These are phyloP conservation scores for Noctua comes DNA, from an alignment of 2,888 invertebrate genomes.

Conservation along the genomic window DNA sequence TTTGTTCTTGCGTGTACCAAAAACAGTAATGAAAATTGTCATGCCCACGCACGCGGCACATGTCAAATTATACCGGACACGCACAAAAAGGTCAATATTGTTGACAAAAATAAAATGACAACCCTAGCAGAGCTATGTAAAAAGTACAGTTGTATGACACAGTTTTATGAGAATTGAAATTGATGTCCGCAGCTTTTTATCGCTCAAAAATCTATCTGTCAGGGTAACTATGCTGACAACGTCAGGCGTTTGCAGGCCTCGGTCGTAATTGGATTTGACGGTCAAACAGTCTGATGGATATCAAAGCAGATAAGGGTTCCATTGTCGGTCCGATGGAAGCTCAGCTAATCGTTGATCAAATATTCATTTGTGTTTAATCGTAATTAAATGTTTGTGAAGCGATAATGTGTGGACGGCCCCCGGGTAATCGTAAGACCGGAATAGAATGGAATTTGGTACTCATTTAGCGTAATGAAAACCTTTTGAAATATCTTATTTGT, in stretches of 20 bases:
- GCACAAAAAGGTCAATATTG: constrained; percentile 29
- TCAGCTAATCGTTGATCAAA: constrained; percentile 42
- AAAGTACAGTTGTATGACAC: constrained; percentile 12
- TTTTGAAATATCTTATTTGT: background rate
- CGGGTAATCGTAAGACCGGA: background rate
- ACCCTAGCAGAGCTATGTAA: constrained; percentile 17
- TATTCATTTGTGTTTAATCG: constrained; percentile 36
- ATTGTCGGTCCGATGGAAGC: constrained; percentile 34
- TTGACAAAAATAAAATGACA: constrained; percentile 23
- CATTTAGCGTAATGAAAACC: background rate
- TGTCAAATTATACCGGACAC: constrained; percentile 45
- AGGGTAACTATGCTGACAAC: constrained; percentile 28
- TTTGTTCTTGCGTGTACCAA: constrained; percentile 43
- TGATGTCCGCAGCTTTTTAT: constrained; percentile 23
- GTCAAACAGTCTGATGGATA: constrained; percentile 50
- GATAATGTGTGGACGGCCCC: constrained; percentile 1
- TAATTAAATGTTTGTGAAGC: constrained; percentile 44
- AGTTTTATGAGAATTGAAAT: constrained; percentile 34
- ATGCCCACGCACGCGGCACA: constrained; percentile 13
- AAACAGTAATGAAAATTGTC: constrained; percentile 53
- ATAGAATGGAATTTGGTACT: background rate
- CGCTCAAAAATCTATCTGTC: constrained; percentile 14
- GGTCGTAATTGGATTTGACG: constrained; percentile 54
- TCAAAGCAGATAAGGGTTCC: constrained; percentile 58
- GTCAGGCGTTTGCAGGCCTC: constrained; percentile 15